These are phyloP conservation scores for Meloidogyne floridensis DNA, from an alignment of 1,140 invertebrate species.

Conservation along the genomic window DNA sequence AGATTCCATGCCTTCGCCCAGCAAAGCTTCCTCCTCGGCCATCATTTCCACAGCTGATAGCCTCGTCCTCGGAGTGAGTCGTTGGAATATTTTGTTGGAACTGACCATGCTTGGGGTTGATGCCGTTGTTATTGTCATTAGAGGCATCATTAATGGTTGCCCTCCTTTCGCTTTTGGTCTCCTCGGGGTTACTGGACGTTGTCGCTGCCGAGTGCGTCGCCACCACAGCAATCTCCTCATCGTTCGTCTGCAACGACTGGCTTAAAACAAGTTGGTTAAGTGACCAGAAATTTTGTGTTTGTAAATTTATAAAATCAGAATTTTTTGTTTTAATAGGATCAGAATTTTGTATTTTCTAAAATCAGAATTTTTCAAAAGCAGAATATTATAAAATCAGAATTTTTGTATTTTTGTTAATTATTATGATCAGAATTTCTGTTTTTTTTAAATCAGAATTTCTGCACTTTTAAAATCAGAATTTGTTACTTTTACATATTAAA, in stretches of 20 bases:
- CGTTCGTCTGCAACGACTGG: slow-evolving; percentile 25
- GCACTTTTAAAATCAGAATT: no score
- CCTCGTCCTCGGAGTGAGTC: slow-evolving; percentile 14
- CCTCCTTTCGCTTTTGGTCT: not conserved
- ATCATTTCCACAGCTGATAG: not conserved
- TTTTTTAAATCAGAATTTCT: no score
- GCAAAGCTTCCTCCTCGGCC: not conserved
- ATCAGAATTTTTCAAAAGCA: not conserved
- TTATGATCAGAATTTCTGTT: no score
- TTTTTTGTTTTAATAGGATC: no score
- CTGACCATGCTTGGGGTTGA: not conserved
- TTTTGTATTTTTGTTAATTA: no score
- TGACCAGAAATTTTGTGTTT: not conserved
- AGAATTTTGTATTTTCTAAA: no score
- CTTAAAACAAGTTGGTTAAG: slow-evolving; percentile 13
- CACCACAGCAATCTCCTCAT: slow-evolving; percentile 6
- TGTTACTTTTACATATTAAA: no score
- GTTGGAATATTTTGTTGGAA: not conserved
- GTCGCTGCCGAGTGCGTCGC: not conserved
- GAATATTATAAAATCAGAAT: not conserved
- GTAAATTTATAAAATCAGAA: no score
- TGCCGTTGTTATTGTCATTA: slow-evolving; percentile 6
- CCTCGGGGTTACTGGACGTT: not conserved
- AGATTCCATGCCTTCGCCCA: not conserved
- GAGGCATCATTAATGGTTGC: not conserved